Evolutionary conservation across 1,140 invertebrate genomes (phyloP).

Genomic region (Drosophila equinoxialis): DNA sequence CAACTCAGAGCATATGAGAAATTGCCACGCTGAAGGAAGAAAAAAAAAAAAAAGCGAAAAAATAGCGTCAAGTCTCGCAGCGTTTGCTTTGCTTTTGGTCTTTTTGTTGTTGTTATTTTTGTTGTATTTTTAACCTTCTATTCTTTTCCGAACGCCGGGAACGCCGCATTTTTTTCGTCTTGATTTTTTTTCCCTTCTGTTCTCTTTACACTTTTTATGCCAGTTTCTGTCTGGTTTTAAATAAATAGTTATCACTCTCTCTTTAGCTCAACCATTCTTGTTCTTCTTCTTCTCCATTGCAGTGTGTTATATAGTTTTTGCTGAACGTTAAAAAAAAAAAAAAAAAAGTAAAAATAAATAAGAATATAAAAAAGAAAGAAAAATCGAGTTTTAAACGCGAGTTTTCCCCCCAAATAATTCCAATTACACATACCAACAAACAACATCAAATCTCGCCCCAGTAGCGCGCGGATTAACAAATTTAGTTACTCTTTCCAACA

Average conservation of each 20-base stretch:
- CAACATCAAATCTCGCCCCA: conserved; percentile 43
- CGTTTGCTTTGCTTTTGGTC: conserved; percentile 10
- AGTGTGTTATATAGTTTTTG: conserved; percentile 46
- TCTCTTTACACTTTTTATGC: conserved; percentile 19
- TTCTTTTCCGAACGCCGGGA: conserved; percentile 13
- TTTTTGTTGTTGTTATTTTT: conserved; percentile 22
- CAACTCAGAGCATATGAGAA: conserved; percentile 42
- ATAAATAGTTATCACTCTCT: conserved; percentile 5
- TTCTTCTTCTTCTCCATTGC: conserved; percentile 48
- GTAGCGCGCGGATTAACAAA: conserved; percentile 78
- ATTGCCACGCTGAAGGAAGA: conserved; percentile 59
- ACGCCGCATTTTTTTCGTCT: conserved; percentile 32
- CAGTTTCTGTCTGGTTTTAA: conserved; percentile 23
- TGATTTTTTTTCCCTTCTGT: background rate
- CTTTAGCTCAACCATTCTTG: background rate
- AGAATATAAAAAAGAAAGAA: conserved; percentile 18
- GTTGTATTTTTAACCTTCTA: conserved; percentile 18
- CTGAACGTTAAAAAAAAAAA: conserved; percentile 6
- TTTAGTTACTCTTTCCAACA: conserved; percentile 73
- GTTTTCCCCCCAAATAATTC: conserved; percentile 65
- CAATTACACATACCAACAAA: conserved; percentile 73
- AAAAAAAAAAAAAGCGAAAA: conserved; percentile 27
- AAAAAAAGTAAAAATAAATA: background rate
- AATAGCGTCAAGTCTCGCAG: conserved; percentile 37
- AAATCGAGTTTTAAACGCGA: conserved; percentile 56